These are phyloP conservation scores for Bombus fervidus DNA, from an alignment of 1,140 invertebrate species.

Conservation along the genomic window DNA sequence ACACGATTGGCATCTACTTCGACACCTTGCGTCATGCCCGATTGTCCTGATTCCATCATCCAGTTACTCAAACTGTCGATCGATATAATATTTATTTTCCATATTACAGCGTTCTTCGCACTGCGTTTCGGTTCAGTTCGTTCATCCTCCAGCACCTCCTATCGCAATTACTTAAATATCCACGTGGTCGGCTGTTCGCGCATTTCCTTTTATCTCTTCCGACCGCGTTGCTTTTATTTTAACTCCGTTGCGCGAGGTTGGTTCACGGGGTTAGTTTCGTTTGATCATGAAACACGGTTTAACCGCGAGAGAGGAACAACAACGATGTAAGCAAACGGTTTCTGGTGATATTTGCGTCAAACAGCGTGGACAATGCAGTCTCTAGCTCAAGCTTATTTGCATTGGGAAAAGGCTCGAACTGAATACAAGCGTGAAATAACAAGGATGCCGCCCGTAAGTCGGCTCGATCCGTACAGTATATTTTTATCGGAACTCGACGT, in stretches of 20 bases:
- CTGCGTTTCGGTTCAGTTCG: too few relatives aligned
- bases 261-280: neutral
- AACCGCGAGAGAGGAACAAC: too few relatives aligned
- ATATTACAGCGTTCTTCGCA: too few relatives aligned
- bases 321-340: neutral
- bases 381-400: neutral
- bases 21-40: constrained; percentile 30
- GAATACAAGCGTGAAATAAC: neutral
- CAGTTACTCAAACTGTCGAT: neutral
- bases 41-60: constrained; percentile 25
- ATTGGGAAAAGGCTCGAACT: neutral
- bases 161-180: neutral
- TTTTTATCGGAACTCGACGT: neutral
- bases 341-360: neutral
- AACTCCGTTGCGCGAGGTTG: neutral
- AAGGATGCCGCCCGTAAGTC: neutral
- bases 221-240: too few relatives aligned
- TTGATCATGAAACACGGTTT: neutral
- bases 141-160: neutral
- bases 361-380: neutral
- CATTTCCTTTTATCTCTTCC: neutral
- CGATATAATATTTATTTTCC: neutral
- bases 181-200: neutral
- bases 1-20: constrained; percentile 46
- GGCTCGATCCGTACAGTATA: too few relatives aligned